These are phyloP conservation scores for Enteromius paludinosus DNA, from an alignment of 2,797 vertebrate species.

Conservation along the genomic window DNA sequence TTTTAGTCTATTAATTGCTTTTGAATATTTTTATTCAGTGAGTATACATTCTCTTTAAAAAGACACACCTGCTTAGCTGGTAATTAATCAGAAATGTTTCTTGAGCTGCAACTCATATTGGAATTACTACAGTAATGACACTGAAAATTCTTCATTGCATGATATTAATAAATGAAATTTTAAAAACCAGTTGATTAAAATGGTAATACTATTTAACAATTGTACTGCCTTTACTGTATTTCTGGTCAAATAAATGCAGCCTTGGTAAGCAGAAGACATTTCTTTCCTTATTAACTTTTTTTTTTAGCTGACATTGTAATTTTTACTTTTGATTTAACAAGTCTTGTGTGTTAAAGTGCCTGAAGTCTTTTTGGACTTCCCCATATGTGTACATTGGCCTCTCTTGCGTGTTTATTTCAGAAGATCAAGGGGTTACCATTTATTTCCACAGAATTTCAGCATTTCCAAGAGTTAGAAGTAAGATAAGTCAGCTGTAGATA, in stretches of 20 bases:
- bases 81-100: not conserved
- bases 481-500: not conserved
- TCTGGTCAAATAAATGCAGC: not conserved
- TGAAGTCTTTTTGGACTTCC: not conserved
- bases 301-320: not conserved
- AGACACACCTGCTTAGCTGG: not conserved
- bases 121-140: not conserved
- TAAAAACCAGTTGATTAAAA: not conserved
- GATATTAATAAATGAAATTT: not conserved
- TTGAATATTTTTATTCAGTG: not conserved
- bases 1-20: not conserved
- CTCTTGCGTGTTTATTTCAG: not conserved
- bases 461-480: not conserved
- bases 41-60: not conserved
- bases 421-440: not conserved
- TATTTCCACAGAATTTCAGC: not conserved
- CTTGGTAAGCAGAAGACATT: not conserved
- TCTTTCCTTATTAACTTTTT: no score
- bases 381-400: not conserved
- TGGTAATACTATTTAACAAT: not conserved
- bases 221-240: not conserved
- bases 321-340: not conserved
- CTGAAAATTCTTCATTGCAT: no score
- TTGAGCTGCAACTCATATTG: not conserved
- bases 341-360: not conserved